Base-by-base conservation (phyloP, 35 echinoderm and acorn worm genomes). In the Stichopus chloronotus region DNA sequence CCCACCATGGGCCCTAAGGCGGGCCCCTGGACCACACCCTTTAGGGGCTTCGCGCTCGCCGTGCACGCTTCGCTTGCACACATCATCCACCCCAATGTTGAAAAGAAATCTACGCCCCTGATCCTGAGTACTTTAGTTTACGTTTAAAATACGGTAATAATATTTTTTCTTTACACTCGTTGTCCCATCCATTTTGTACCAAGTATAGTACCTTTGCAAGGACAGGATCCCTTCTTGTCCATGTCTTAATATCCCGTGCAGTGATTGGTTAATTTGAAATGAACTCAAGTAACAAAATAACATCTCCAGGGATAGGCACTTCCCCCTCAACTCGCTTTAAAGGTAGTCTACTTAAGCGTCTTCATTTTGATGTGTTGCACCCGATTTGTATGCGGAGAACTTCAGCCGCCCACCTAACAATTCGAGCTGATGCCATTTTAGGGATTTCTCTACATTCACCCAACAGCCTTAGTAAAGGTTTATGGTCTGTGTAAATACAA, bases 341-440 rank as follows among this genome's bases (percentile, higher is more conserved):
- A 24, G 93, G 96, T 43, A 94, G 78, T 59, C 87, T 87, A 78
- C 93, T 94, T 25, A 65, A 14, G 59, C 86, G 83, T 96, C 95
- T 22, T 90, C 91, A 85, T 92, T 93, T 13, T 17, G 14, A 56
- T 96, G 72, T 5, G 23, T 55, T 52, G 7, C 19, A 7, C 90
- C 93, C 11, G 83, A 57, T 76, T 77, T 77, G 80, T 96, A 96
- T 6, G 93, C 95, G 69, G 95, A 69, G 0, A 94, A 81, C 16
- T 13, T 90, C 7, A 94, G 78, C 16, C 72, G 74, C 23, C 93
- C 91, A 96, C 23, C 93, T 85, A 7, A 92, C 59, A 21, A 96
- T 69, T 10, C 95, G 60, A 5, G 90, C 9, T 21, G 95, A 94
- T 5, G 90, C 84, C 90, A 92, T 94, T 7, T 19, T 24, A 81